These are phyloP conservation scores for Diaperis boleti DNA, from an alignment of 2,888 invertebrate genomes.

Conservation along the genomic window DNA sequence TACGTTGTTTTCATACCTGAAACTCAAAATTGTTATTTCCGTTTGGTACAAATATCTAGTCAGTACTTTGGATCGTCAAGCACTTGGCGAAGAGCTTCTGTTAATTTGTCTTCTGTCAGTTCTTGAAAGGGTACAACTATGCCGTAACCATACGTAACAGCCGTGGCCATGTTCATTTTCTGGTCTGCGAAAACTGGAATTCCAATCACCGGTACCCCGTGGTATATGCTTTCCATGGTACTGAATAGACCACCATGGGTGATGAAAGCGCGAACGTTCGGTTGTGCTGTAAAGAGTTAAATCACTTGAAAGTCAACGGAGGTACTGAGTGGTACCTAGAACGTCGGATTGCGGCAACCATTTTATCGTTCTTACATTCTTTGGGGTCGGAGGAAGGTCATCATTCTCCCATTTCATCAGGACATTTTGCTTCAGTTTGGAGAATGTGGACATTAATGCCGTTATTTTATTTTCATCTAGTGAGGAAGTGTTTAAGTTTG, in stretches of 20 bases:
- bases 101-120: conserved; percentile 59
- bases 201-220: conserved; percentile 48
- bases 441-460: conserved; percentile 70
- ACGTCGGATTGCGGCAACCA: conserved; percentile 61
- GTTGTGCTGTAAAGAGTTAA: conserved; percentile 49
- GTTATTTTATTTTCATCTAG: conserved; percentile 62
- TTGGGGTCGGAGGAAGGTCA: conserved; percentile 57
- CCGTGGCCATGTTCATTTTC: conserved; percentile 60
- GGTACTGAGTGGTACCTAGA: too few species aligned
- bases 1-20: conserved; percentile 48
- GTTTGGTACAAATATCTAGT: not conserved
- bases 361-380: conserved; percentile 63
- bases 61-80: conserved; percentile 53
- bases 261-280: conserved; percentile 49
- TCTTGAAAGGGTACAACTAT: conserved; percentile 60
- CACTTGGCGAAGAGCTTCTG: conserved; percentile 52
- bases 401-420: conserved; percentile 71
- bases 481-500: conserved; percentile 24
- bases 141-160: conserved; percentile 64
- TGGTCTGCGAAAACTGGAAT: conserved; percentile 52
- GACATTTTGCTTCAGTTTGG: conserved; percentile 70
- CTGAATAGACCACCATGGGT: conserved; percentile 52
- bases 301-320: not conserved
- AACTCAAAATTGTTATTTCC: conserved; percentile 4
- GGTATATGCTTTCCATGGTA: conserved; percentile 49